Base-by-base conservation (phyloP, 2,797 vertebrate genomes). In the Mastacembelus armatus region DNA sequence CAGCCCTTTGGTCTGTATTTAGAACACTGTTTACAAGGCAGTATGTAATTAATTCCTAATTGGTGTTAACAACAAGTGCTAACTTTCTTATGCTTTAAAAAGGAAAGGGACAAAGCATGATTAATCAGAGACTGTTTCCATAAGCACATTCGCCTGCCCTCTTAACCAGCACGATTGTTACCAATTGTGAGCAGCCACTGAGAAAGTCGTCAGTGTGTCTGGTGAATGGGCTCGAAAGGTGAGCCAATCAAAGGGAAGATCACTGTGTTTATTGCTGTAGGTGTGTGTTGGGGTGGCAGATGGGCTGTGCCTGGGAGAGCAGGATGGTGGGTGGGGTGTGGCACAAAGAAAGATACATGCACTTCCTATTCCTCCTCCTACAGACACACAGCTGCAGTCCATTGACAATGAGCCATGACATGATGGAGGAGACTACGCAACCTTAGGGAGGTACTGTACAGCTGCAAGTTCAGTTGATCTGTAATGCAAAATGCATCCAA, bases 401-500 rank as follows among this genome's bases (percentile, higher is more conserved):
- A 4, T n/a, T 24, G 49, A 77, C 69, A 69, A 65, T 58, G 55
- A 86, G 59, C 22, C 56, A 24, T 43, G 71, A 47, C 42, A 42
- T 26, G 21, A 40, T 10, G 8, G 10, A 40, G 54, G 18, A 51
- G 30, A 50, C 42, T n/a, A 14, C 56, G 56, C 26, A 55, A 65
- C 36, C 40, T 47, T 39, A 50, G 50, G 45, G 49, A 78, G 67
- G 66, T 70, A n/a, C n/a, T n/a, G n/a, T n/a, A 40, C 54, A 66
- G 63, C 44, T 71, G 66, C 60, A 38, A 33, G 30, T 77, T 69
- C 33, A 65, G 18, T 62, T 39, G 7, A 75, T 69, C 45, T 74
- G 7, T 52, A 29, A 86, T 76, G 75, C 69, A 80, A 87, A 90
- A 59, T 43, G 67, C 48, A 81, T 74, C 67, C 78, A 85, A 84